Base-by-base conservation (phyloP, 2,888 invertebrate species). In the Chaitophorus viminalis region DNA sequence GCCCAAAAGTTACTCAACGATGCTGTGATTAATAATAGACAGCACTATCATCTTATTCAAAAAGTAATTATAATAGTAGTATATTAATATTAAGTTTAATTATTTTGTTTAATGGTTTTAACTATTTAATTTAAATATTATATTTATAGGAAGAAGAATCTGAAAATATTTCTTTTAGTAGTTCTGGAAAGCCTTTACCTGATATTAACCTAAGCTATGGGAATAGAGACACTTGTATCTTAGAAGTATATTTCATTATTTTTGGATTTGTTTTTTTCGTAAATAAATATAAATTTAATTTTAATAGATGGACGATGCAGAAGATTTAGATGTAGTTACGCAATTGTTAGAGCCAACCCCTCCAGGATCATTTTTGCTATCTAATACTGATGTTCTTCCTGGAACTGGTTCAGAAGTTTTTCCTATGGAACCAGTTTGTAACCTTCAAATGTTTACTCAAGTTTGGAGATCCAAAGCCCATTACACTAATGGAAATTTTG, bases 401-500 rank as follows among this genome's bases (percentile, higher is more conserved):
- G 96, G 96, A 0, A 92, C 83, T 84, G 84, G 88, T 74, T 89
- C 87, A 25, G 87, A 87, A 74, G 81, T 81, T 18, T 87, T 87
- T 17, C 87, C 87, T 60, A 87, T 87, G 87, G 87, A 87, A 90
- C 93, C 94, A 18, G 94, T 95, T 0, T 93, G 93, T 90, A 95
- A 95, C 91, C 92, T 95, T 74, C 95, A 96, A 93, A 96, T 96
- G 95, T 96, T 97, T 91, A 94, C 96, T 0, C 97, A 97, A 91
- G 89, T 89, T 33, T 96, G 96, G 92, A 92, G 94, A 70, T 93
- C 94, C 0, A 94, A 94, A 91, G 92, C 94, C 31, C 79, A 87
- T 72, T 87, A 87, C 21, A 87, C 87, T 65, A 87, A 87, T 87
- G 92, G 92, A 21, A 91, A 91, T 89, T 91, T 92, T 88, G 92